Evolutionary conservation across 2,888 invertebrate genomes (phyloP), one percentile per base, ranked within the genome.

Genomic region (Congeria kusceri): DNA sequence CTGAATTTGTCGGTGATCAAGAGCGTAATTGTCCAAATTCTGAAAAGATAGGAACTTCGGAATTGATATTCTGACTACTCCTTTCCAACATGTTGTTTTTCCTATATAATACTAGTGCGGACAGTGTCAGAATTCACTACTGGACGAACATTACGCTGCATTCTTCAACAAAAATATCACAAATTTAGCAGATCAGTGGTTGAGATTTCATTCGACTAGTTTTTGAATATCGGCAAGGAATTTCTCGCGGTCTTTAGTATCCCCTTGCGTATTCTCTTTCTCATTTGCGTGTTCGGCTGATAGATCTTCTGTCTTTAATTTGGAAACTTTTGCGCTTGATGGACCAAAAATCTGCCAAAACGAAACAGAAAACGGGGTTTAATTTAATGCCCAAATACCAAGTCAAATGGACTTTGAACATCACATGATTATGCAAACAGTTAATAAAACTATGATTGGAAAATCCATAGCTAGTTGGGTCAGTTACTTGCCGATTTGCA

Each of bases 1-100:
- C 53, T 85, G 86, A 53, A 89, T 88, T 59, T 86, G 87, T 32
- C 87, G 84, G 68, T 88, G 82, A 82, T 89, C 87, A 32, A 88
- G 78, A 18, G 86, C 83, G 46, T 86, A 72, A 68, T 89, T 86
- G 57, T 89, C 88, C 80, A 84, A 80, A 63, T 62, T 70, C 70
- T 70, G 70, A 70, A 70, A 70, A 70, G 62, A 70, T 63, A 70
- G 63, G 49, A 70, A 70, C 70, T 53, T 27, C 63, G 49, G 25
- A 15, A 23, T 53, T 53, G 53, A 53, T 39, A 53, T 53, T 53
- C 11, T 9, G 53, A 23, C 53, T 53, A 53, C 53, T 53, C 25
- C 20, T 53, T 53, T 53, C 25, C 7, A 23, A 53, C 53, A 53
- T n/a, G 53, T 53, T 25, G 23, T 53, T 53, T 23, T 53, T 18